Conservation (phyloP, 2,113 vertebrate species). For the Rhegmatorhina hoffmannsi region DNA sequence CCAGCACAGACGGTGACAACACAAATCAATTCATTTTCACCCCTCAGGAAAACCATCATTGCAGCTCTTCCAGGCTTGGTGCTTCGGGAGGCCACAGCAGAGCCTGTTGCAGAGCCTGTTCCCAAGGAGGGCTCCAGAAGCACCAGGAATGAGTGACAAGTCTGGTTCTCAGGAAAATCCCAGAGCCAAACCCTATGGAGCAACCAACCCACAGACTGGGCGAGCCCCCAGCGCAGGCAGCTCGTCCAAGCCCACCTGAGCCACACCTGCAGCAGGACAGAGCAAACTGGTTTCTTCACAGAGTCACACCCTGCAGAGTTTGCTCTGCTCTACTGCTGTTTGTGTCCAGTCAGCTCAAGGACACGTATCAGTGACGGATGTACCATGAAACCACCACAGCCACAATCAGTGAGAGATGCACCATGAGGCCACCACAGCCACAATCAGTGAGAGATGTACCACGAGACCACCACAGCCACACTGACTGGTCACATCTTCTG, state of each 20-base stretch:
- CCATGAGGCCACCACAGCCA: too few relatives aligned
- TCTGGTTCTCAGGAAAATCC: not conserved
- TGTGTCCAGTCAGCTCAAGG: not conserved
- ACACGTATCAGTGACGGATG: not conserved
- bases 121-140: not conserved
- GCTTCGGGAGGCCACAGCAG: not conserved
- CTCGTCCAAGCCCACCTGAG: not conserved
- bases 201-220: not conserved
- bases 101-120: not conserved
- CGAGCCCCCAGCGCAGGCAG: not conserved
- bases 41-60: not conserved
- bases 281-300: not conserved
- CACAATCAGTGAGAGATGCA: not conserved
- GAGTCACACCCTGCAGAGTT: not conserved
- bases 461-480: not conserved
- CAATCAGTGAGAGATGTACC: not conserved
- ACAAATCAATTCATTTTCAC: not conserved
- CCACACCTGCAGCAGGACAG: not conserved
- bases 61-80: not conserved
- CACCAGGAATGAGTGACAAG: rapidly evolving
- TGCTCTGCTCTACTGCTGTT: not conserved
- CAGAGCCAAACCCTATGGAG: not conserved
- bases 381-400: not conserved
- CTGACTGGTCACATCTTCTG: not conserved
- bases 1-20: not conserved